These are phyloP conservation scores for Parazoanthus swiftii DNA, from an alignment of 92 coral and sea anemone species.

Conservation along the genomic window DNA sequence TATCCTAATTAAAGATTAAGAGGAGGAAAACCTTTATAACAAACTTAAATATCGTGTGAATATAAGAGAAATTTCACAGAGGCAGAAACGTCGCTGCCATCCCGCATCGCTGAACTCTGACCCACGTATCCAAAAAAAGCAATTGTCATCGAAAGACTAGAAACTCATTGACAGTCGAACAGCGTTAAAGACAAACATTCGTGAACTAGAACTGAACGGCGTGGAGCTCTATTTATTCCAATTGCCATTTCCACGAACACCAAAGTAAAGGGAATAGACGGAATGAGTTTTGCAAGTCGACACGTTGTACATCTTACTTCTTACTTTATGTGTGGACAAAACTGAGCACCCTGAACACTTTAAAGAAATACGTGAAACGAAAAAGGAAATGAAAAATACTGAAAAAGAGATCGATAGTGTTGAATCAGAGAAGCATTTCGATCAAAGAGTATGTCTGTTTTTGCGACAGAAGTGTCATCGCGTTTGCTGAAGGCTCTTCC, in stretches of 20 bases:
- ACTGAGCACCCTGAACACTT: background rate
- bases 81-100: background rate
- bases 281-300: constrained; percentile 3
- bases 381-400: background rate
- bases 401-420: background rate
- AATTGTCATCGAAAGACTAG: constrained; percentile 13
- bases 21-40: background rate
- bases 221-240: constrained; percentile 32
- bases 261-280: background rate
- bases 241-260: constrained; percentile 38
- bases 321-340: constrained; percentile 10
- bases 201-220: constrained; percentile 26
- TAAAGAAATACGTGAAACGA: background rate
- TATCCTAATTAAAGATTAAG: too few relatives aligned
- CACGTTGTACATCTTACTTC: constrained; percentile 13
- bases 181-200: constrained; percentile 24
- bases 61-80: background rate
- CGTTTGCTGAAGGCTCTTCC: too few relatives aligned
- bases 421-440: constrained; percentile 25
- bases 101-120: background rate
- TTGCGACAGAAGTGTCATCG: constrained; percentile 5
- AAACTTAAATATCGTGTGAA: background rate
- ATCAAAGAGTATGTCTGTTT: constrained; percentile 41
- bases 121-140: constrained; percentile 2
- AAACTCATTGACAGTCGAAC: background rate